Percentiles rank a stretch among this genome's conserved stretches.
Evolutionary conservation across 2,888 invertebrate genomes (phyloP).

Genomic region (Lypha dubia): DNA sequence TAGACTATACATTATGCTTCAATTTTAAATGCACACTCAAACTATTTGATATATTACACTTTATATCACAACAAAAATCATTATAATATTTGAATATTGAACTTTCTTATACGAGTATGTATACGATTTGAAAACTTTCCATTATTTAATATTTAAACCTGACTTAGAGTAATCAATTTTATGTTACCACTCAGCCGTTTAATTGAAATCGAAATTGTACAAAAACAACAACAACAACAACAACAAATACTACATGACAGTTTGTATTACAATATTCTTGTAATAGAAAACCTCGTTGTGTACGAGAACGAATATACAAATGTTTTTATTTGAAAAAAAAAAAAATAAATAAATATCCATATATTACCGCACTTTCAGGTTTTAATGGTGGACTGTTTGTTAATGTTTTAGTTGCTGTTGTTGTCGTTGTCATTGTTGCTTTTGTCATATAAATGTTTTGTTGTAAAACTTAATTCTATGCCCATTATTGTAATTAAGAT

Average conservation of each 20-base stretch:
- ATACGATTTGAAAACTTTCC: background rate
- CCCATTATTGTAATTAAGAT: conserved; percentile 64
- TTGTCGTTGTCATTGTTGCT: conserved; percentile 49
- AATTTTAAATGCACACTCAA: too few relatives aligned
- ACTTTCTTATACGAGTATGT: conserved; percentile 19
- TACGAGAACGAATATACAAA: conserved; percentile 1
- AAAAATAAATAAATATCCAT: background rate
- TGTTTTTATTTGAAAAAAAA: conserved; percentile 38
- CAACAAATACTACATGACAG: conserved; percentile 49
- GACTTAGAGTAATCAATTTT: conserved; percentile 23
- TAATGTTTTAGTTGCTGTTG: conserved; percentile 1
- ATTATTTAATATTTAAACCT: conserved; percentile 31
- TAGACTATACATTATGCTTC: too few relatives aligned
- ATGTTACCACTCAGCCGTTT: conserved; percentile 26
- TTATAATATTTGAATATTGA: background rate
- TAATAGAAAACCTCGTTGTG: conserved; percentile 54
- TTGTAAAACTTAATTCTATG: conserved; percentile 68
- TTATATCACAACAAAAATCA: background rate
- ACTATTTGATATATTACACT: background rate
- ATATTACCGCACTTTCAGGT: conserved; percentile 56
- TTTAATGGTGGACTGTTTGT: conserved; percentile 21
- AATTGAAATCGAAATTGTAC: conserved; percentile 47
- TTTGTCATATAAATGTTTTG: conserved; percentile 60
- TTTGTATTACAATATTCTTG: conserved; percentile 55
- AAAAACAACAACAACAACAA: too few relatives aligned